These are phyloP conservation scores for Prolemur simus DNA, from an alignment of 2,113 vertebrate species.

Conservation along the genomic window DNA sequence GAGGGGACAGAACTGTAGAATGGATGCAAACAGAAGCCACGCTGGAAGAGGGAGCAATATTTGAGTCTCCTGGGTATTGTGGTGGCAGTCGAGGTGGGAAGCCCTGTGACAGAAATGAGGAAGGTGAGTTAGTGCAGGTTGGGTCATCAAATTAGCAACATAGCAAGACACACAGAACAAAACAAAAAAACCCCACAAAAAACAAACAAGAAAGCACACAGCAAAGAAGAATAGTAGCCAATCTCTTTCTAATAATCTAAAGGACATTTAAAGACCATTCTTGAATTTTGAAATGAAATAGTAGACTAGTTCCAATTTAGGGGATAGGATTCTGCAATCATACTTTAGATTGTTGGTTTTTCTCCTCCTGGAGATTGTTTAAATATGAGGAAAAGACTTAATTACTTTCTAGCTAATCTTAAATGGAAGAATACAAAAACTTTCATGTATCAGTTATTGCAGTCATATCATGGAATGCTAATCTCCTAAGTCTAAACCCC, in stretches of 20 bases:
- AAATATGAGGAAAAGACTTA: background rate
- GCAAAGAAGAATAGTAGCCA: background rate
- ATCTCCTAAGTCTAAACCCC: conserved; percentile 30
- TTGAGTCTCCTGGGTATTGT: conserved; percentile 84
- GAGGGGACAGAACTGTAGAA: conserved; percentile 85
- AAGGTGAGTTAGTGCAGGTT: conserved; percentile 70
- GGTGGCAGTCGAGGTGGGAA: conserved; percentile 82
- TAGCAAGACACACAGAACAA: conserved; percentile 2
- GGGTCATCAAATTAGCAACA: conserved; percentile 67
- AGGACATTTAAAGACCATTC: conserved; percentile 4
- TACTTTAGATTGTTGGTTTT: conserved; percentile 14
- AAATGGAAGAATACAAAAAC: background rate
- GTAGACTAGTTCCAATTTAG: background rate
- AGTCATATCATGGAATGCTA: background rate
- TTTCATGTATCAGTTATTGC: conserved; percentile 19
- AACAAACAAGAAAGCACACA: background rate
- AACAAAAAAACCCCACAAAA: background rate
- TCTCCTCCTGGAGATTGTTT: background rate
- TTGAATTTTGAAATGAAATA: conserved; percentile 32
- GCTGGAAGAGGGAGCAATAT: conserved; percentile 79
- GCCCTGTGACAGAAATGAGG: conserved; percentile 81
- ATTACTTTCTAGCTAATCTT: conserved; percentile 27
- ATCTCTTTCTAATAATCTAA: conserved; percentile 43
- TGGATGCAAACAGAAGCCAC: conserved; percentile 86
- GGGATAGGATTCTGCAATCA: background rate